A percentile compares a stretch with the other conserved stretches of the same genome.
These are phyloP conservation scores for Parauchenoglanis ngamensis DNA, from an alignment of 2,797 vertebrate species.

Conservation along the genomic window DNA sequence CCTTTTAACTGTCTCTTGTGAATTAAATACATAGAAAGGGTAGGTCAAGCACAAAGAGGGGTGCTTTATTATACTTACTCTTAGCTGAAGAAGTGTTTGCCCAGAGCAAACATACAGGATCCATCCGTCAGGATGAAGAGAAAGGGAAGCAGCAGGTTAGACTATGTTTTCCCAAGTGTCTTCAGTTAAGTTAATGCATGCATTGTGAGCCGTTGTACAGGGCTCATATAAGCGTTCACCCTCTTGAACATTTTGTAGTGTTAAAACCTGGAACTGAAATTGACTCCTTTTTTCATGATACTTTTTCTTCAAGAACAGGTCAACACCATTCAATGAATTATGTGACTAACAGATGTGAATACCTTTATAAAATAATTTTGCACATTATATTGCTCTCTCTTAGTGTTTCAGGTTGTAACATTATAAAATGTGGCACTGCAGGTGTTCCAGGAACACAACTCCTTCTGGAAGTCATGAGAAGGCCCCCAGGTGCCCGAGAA, in stretches of 20 bases:
- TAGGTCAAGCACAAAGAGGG: neutral
- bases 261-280: neutral
- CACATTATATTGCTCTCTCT: neutral
- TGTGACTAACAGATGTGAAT: no score
- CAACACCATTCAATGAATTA: neutral
- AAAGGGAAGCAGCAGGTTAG: constrained; percentile 45
- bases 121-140: constrained; percentile 44
- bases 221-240: neutral
- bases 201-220: neutral
- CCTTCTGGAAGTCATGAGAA: neutral
- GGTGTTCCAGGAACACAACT: no score
- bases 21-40: neutral
- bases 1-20: neutral
- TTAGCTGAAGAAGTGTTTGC: constrained; percentile 34
- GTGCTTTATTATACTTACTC: constrained; percentile 50
- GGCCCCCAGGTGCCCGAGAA: neutral
- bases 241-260: neutral
- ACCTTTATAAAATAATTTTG: neutral
- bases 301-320: neutral
- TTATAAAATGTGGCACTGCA: neutral
- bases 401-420: neutral
- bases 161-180: neutral
- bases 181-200: neutral
- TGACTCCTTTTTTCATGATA: neutral
- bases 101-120: constrained; percentile 22